Base-by-base conservation (phyloP, 2,113 vertebrate genomes). In the Brachirus orientalis region DNA sequence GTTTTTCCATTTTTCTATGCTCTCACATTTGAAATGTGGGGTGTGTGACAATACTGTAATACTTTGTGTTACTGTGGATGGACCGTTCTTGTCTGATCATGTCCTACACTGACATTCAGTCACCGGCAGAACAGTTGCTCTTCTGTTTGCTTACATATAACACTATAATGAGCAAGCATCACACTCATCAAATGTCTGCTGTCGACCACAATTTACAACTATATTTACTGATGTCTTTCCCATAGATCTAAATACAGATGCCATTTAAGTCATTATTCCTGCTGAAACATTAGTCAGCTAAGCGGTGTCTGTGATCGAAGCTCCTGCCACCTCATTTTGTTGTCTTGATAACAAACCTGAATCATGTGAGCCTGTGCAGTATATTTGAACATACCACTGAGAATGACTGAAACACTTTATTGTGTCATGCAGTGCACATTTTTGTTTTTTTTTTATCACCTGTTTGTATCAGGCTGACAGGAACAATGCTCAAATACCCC, bases 401-500 rank as follows among this genome's bases (percentile, higher is more conserved):
- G 28, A 28, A 28, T 28, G 28, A 6, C n/a, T 14, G 6, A 44
- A 44, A 44, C 14, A 45, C 5, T 12, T 40, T 28, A 28, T 28
- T 28, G 9, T 14, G 40, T 12, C 14, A 0, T 43, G 8, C 38
- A 40, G 40, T 43, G 40, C 40, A 45, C 14, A 45, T 16, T 7
- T 38, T 38, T 47, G 18, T 19, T 19, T 52, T 52, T 52, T 22
- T 28, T 28, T 8, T 8, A 13, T 33, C 13, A 16, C 13, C 64
- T 2, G 11, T 43, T 13, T 43, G 10, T 13, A 43, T 43, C 14
- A 13, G 40, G 14, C 11, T 4, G 12, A 12, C 40, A 75, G 48
- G 55, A 84, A 53, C 28, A 3, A 67, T 66, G 41, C 57, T 48
- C 57, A 51, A 65, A 81, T 63, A 61, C 80, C 77, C 79, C 3